phyloP scores from a whole-genome alignment of 2,888 invertebrate species.

The Euzophera pinguis region DNA sequence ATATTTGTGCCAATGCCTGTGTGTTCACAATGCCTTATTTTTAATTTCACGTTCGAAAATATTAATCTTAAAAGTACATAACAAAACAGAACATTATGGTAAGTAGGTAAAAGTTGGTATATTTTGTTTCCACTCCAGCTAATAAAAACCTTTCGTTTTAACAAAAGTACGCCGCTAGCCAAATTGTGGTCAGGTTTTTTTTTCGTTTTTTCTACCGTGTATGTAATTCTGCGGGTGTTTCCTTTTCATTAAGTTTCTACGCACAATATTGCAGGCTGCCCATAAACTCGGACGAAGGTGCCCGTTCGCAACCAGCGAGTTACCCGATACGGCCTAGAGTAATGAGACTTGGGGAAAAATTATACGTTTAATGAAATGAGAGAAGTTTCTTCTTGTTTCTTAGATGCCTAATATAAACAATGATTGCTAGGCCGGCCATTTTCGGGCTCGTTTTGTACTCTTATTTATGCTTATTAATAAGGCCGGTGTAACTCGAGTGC shows the following conservation, averaged over 20 bases:
- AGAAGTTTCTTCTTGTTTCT: slow-evolving; percentile 29
- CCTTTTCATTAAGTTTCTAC: slow-evolving; percentile 72
- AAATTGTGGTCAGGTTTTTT: neutral
- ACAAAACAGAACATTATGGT: too few species aligned
- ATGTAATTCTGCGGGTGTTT: slow-evolving; percentile 51
- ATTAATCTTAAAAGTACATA: too few species aligned
- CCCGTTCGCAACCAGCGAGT: slow-evolving; percentile 39
- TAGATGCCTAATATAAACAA: slow-evolving; percentile 13
- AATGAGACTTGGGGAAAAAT: slow-evolving; percentile 62
- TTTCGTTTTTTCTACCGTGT: slow-evolving; percentile 39
- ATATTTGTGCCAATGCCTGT: too few species aligned
- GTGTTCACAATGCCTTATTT: too few species aligned
- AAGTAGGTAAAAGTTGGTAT: too few species aligned
- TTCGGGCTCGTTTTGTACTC: slow-evolving; percentile 2
- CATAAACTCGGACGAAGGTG: slow-evolving; percentile 62
- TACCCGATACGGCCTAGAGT: slow-evolving; percentile 43
- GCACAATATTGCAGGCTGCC: slow-evolving; percentile 66
- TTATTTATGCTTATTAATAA: slow-evolving; percentile 13
- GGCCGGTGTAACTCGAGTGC: slow-evolving; percentile 6
- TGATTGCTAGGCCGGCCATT: slow-evolving; percentile 10
- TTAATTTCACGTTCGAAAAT: too few species aligned
- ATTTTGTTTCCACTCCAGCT: too few species aligned
- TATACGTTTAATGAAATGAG: slow-evolving; percentile 63
- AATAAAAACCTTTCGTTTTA: neutral
- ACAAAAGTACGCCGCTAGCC: neutral